Evolutionary conservation across 2,888 invertebrate genomes (phyloP).

Genomic region (Andrena fulva): DNA sequence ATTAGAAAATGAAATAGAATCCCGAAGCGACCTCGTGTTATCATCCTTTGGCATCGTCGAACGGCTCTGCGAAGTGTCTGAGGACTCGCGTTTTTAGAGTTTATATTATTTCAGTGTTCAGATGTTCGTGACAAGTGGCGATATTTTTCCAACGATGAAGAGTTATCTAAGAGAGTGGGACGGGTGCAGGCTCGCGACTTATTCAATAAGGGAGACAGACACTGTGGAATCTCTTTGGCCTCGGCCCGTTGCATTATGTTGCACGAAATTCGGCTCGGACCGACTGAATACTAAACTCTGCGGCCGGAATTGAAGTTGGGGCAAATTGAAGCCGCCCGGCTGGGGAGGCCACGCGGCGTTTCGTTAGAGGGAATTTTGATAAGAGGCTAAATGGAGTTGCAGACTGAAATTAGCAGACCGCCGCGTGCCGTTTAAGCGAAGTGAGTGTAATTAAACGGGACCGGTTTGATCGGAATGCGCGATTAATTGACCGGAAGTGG

Average conservation of each 20-base stretch:
- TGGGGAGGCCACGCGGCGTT: neutral
- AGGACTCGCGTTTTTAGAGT: too few species aligned
- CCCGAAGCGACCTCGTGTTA: neutral
- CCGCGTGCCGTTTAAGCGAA: neutral
- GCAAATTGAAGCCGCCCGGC: conserved; percentile 30
- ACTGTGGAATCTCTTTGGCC: neutral
- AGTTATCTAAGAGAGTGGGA: neutral
- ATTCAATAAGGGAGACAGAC: neutral
- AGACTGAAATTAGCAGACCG: conserved; percentile 16
- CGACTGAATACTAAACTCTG: conserved; percentile 29
- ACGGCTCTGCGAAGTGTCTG: too few species aligned
- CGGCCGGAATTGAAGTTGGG: conserved; percentile 16
- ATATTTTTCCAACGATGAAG: neutral
- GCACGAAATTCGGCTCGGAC: neutral
- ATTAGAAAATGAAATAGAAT: neutral
- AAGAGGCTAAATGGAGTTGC: conserved; percentile 32
- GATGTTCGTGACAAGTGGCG: neutral
- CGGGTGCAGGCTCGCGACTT: too few species aligned
- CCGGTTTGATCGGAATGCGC: conserved; percentile 11
- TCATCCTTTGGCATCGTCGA: too few species aligned
- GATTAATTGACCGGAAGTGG: conserved; percentile 16
- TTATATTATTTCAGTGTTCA: too few species aligned
- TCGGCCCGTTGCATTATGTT: neutral
- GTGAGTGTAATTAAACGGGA: conserved; percentile 4
- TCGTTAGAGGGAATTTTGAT: conserved; percentile 32